phyloP scores from a whole-genome alignment of 2,797 vertebrate species.

The Sebastes matsubarae region DNA sequence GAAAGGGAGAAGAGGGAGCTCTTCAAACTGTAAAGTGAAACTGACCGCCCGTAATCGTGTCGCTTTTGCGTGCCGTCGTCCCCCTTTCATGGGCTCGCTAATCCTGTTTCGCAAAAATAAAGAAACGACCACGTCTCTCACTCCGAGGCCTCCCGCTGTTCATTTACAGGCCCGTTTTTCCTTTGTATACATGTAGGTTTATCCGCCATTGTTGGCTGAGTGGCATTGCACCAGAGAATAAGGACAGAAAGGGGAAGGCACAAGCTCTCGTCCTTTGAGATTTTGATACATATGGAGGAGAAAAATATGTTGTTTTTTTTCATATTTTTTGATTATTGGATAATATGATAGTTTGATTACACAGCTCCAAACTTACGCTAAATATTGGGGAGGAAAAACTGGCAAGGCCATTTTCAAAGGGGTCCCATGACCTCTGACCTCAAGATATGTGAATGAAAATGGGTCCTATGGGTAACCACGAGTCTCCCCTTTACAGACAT shows the following conservation, averaged over 20 bases:
- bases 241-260: neutral
- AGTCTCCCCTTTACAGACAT: too few species aligned
- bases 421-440: too few species aligned
- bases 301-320: neutral
- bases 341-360: neutral
- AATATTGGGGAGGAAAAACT: too few species aligned
- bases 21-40: constrained; percentile 79
- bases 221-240: constrained; percentile 44
- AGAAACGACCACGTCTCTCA: constrained; percentile 81
- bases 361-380: too few species aligned
- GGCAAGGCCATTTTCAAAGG: too few species aligned
- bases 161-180: constrained; percentile 74
- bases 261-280: neutral
- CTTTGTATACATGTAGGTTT: constrained; percentile 49
- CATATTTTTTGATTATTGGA: neutral
- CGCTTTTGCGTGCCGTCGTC: constrained; percentile 76
- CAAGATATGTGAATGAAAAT: too few species aligned
- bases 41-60: constrained; percentile 82
- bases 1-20: constrained; percentile 65
- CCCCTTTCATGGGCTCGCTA: constrained; percentile 82
- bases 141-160: constrained; percentile 67
- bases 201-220: constrained; percentile 73
- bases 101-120: constrained; percentile 92
- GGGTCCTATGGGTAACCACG: too few species aligned
- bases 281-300: neutral